Conservation (phyloP, 2,888 invertebrate species). For the Chrysolina oricalcia region DNA sequence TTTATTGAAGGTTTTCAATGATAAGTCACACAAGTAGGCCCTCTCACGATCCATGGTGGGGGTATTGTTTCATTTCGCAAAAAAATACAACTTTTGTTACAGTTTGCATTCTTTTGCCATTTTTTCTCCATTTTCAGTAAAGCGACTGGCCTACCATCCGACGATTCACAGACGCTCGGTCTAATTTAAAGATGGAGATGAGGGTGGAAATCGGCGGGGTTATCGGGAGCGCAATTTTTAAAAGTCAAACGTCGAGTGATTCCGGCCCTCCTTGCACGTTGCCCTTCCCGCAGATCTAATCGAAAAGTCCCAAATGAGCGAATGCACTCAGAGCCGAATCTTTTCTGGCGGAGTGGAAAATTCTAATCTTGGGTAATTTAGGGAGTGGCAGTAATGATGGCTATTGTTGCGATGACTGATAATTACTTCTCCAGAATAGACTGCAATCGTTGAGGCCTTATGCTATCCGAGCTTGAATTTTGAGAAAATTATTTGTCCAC, state of each 20-base stretch:
- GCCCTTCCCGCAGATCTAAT: slow-evolving; percentile 4
- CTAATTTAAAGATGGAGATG: slow-evolving; percentile 52
- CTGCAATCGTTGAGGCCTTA: too few relatives aligned
- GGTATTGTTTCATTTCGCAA: too few relatives aligned
- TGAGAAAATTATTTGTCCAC: too few relatives aligned
- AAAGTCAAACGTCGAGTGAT: slow-evolving; percentile 45
- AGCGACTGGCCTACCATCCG: too few relatives aligned
- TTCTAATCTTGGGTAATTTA: neutral
- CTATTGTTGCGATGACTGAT: neutral
- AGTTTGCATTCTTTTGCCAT: too few relatives aligned
- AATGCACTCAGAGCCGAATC: neutral
- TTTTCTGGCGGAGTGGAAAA: slow-evolving; percentile 17
- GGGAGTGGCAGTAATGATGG: neutral
- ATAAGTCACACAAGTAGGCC: too few relatives aligned
- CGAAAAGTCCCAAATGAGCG: slow-evolving; percentile 9
- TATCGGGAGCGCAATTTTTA: slow-evolving; percentile 46
- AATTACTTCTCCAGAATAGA: neutral
- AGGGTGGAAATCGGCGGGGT: slow-evolving; percentile 47
- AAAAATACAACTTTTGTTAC: too few relatives aligned
- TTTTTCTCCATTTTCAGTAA: too few relatives aligned
- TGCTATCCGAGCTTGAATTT: too few relatives aligned
- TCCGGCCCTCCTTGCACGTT: slow-evolving; percentile 14
- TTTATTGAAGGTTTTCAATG: too few relatives aligned
- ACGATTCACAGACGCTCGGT: slow-evolving; percentile 41
- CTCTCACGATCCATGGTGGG: too few relatives aligned